Evolutionary conservation across 1,140 invertebrate genomes (phyloP), one percentile per base, ranked within the genome.

Genomic region (Sarcophaga bullata): DNA sequence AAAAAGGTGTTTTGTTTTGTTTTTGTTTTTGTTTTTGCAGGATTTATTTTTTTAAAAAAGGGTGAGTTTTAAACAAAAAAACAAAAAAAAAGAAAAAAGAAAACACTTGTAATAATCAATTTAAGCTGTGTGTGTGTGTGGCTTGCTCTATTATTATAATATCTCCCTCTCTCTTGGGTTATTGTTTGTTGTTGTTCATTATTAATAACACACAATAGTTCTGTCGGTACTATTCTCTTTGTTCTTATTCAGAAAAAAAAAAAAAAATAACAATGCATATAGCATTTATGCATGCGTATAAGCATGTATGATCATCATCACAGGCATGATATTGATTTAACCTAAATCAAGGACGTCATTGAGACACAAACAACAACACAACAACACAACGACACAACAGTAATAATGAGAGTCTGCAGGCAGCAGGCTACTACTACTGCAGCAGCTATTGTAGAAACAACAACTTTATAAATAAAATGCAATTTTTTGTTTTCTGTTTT

Each of bases 281-380:
- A 37, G 25, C 25, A 37, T 37, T 37, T 37, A 37, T 37, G 25
- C 25, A 37, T 37, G 25, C 25, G 25, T 37, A 37, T 37, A 37
- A 37, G 25, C 4, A 37, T 37, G 25, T 9, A 68, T 68, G 54
- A 58, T 68, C 62, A 68, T 52, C 8, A 10, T 68, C n/a, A n/a
- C 17, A 8, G 8, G n/a, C 62, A 15, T 68, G 62, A 19, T 37
- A 37, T 37, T 25, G 25, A 68, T 62, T 81, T 88, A 88, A 88
- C 87, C 87, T 87, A 88, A 87, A 88, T 88, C 87, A 88, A 88
- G 87, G 87, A 88, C 87, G 87, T 87, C 87, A 88, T 88, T 88
- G 87, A 88, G 86, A 88, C 87, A 88, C 86, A 87, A 88, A 86
- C 15, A 47, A 15, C 13, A 80, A 72, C 10, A 62, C n/a, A 62